Conservation (phyloP, 2,797 vertebrate species). For the Antennarius maculatus region DNA sequence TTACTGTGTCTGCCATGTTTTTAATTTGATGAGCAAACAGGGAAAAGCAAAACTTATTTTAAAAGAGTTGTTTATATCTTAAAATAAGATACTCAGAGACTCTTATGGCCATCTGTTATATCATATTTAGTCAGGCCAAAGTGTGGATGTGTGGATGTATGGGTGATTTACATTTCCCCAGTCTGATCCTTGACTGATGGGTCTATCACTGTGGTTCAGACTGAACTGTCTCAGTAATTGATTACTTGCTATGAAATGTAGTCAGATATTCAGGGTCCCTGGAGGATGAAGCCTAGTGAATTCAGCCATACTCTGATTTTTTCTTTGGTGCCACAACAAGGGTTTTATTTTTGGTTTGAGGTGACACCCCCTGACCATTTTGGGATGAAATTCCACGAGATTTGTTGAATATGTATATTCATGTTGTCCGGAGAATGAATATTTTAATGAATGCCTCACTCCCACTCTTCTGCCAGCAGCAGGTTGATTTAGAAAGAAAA, state of each 20-base stretch:
- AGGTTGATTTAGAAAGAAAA: background rate
- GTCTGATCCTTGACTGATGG: background rate
- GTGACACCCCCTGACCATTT: background rate
- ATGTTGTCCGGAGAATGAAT: background rate
- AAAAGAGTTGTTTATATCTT: background rate
- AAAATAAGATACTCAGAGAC: too few species aligned
- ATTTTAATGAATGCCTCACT: background rate
- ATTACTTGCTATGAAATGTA: background rate
- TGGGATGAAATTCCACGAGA: background rate
- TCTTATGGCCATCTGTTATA: constrained; percentile 18
- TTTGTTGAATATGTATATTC: background rate
- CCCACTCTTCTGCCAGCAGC: background rate
- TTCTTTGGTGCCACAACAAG: background rate
- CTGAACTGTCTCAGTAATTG: background rate
- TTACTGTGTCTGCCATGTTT: background rate
- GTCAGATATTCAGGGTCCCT: background rate
- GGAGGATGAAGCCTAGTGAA: background rate
- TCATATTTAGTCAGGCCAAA: background rate
- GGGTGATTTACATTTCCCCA: background rate
- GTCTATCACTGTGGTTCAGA: background rate
- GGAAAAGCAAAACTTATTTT: background rate
- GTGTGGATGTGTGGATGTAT: background rate
- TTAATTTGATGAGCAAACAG: constrained; percentile 13
- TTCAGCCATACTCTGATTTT: background rate
- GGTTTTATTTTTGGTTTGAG: background rate